Evolutionary conservation across 2,797 vertebrate genomes (phyloP), one percentile per base, ranked within the genome.

Genomic region (Acanthopagrus latus): DNA sequence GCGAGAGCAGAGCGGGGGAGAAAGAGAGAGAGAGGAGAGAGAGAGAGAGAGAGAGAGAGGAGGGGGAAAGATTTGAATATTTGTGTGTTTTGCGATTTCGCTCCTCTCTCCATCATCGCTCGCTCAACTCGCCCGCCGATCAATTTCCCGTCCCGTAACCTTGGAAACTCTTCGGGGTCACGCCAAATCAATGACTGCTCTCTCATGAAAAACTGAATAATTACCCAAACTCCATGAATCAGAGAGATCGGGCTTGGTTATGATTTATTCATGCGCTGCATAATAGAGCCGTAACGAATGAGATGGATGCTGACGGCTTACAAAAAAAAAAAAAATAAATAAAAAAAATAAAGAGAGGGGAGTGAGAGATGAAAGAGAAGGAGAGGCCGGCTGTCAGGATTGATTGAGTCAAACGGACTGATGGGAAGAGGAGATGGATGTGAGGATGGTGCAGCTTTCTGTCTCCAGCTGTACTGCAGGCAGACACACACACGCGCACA

Each of bases 251-350:
- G 67, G 78, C 43, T 38, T 7, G 81, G 51, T n/a, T 41, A 71
- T 90, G 87, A 88, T 91, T 91, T 93, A 93, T 92, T 93, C 91
- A 92, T 91, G 79, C 75, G 21, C 85, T 46, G 83, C 82, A 88
- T 92, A 89, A 92, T 90, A 47, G 84, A 88, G 90, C 87, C 57
- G 85, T 83, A 80, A 87, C 80, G 55, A 91, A 91, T 80, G 81
- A 77, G 87, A 86, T 80, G 78, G 77, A 87, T 72, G 86, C 84
- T 86, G 86, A 88, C 55, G 52, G 86, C 82, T 86, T 57, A 67
- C 18, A 10, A 12, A 67, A 66, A 43, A 41, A 54, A 76, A 29
- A n/a, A n/a, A n/a, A n/a, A n/a, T n/a, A n/a, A n/a, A n/a, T 59
- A 65, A 72, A 55, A 56, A 57, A 78, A 74, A 71, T 27, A 68